Evolutionary conservation across 2,113 vertebrate genomes (phyloP).

Genomic region (Spea bombifrons): DNA sequence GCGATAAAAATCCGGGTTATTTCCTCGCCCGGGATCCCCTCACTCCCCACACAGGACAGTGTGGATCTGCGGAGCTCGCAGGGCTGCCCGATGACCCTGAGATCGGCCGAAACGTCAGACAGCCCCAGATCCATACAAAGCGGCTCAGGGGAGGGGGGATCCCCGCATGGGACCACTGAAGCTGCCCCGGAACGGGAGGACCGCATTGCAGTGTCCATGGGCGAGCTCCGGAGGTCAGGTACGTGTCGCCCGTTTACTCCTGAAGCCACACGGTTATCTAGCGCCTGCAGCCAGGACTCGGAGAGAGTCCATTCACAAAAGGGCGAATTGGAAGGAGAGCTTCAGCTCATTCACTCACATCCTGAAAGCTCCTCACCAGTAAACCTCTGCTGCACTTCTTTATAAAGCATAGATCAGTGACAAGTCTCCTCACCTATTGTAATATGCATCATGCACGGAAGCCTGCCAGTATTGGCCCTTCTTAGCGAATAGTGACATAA

Average conservation of each 20-base stretch:
- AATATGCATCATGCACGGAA: no score
- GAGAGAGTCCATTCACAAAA: no score
- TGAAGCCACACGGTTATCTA: background rate
- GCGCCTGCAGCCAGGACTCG: no score
- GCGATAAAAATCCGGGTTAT: background rate
- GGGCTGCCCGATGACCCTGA: slow-evolving; percentile 33
- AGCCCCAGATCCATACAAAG: slow-evolving; percentile 3
- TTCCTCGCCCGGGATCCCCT: background rate
- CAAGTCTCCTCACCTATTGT: no score
- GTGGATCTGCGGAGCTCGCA: background rate
- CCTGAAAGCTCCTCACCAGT: no score
- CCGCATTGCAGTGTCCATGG: slow-evolving; percentile 26
- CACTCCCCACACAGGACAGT: background rate
- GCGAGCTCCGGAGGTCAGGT: slow-evolving; percentile 38
- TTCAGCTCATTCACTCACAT: no score
- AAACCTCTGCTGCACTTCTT: no score
- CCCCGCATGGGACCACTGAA: background rate
- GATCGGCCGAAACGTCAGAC: slow-evolving; percentile 32
- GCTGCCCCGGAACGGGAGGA: background rate
- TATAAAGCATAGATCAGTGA: no score
- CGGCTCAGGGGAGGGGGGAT: background rate
- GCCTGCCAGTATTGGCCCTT: no score
- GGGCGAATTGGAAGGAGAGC: no score
- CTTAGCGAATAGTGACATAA: no score
- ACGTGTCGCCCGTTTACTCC: background rate